These are phyloP conservation scores for Subacronicta megacephala DNA, from an alignment of 2,888 invertebrate species.

Conservation along the genomic window DNA sequence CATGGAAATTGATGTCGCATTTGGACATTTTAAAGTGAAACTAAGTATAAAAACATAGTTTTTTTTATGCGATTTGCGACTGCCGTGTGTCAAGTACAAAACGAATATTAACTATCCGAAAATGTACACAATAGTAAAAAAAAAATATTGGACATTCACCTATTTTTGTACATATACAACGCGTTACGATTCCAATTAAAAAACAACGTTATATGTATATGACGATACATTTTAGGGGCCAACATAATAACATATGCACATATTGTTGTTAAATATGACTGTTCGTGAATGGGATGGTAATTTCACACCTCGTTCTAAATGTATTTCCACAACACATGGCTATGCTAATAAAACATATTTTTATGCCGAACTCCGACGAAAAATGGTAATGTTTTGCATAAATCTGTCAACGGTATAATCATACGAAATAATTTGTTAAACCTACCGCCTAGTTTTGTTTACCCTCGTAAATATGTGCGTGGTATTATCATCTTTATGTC, in stretches of 20 bases:
- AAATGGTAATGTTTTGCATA: slow-evolving; percentile 54
- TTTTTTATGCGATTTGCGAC: too few relatives aligned
- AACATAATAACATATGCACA: slow-evolving; percentile 15
- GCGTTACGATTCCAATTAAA: not conserved
- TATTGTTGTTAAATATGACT: slow-evolving; percentile 38
- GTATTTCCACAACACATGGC: slow-evolving; percentile 51
- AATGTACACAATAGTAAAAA: too few relatives aligned
- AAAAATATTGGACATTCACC: too few relatives aligned
- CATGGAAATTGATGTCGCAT: too few relatives aligned
- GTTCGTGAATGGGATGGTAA: slow-evolving; percentile 46
- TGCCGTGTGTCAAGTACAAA: too few relatives aligned
- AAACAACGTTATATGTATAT: not conserved
- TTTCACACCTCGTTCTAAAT: slow-evolving; percentile 56
- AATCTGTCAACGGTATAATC: slow-evolving; percentile 43
- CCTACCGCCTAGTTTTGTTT: slow-evolving; percentile 35
- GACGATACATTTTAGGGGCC: not conserved
- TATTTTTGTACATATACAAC: too few relatives aligned
- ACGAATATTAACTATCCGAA: too few relatives aligned
- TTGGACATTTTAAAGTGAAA: too few relatives aligned
- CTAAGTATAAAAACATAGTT: too few relatives aligned
- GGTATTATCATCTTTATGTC: slow-evolving; percentile 31
- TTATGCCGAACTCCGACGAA: slow-evolving; percentile 52
- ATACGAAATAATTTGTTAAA: slow-evolving; percentile 46
- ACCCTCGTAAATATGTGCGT: slow-evolving; percentile 23
- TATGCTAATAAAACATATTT: slow-evolving; percentile 59